Conservation (phyloP, 2,113 vertebrate species). For the Anoplopoma fimbria region DNA sequence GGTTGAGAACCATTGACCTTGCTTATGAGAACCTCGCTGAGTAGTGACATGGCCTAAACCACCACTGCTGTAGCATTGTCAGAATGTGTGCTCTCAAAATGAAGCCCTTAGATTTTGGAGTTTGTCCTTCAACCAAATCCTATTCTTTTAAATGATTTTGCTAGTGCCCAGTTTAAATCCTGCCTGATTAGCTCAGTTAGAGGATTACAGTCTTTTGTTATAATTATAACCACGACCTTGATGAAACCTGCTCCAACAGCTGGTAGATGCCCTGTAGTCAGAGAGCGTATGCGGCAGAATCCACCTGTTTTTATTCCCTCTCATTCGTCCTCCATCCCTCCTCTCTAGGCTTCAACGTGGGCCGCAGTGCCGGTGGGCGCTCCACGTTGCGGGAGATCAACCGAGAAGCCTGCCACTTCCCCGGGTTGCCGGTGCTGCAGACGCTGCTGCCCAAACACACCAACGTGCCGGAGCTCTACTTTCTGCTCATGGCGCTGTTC, state of each 20-base stretch:
- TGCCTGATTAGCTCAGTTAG: conserved; percentile 1
- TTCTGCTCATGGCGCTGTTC: conserved; percentile 98
- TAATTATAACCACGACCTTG: background rate
- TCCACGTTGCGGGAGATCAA: conserved; percentile 96
- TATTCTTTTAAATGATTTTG: background rate
- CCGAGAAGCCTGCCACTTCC: conserved; percentile 96
- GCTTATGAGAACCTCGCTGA: conserved; percentile 25
- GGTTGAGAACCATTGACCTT: conserved; percentile 59
- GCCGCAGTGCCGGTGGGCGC: conserved; percentile 93
- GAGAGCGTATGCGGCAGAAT: background rate
- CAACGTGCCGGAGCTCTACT: conserved; percentile 96
- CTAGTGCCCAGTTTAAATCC: background rate
- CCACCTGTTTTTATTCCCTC: background rate
- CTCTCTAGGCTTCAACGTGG: conserved; percentile 94
- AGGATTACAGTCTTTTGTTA: background rate
- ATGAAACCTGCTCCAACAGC: conserved; percentile 1
- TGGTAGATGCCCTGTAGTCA: conserved; percentile 6
- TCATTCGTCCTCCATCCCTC: too few species aligned
- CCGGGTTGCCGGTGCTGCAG: conserved; percentile 94
- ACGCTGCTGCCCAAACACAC: conserved; percentile 97
- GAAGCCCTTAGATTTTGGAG: conserved; percentile 18
- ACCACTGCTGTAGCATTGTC: conserved; percentile 26
- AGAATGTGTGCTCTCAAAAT: conserved; percentile 4
- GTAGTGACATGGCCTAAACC: conserved; percentile 24
- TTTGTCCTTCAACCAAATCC: conserved; percentile 6